These are phyloP conservation scores for Lepidotrigona ventralis DNA, from an alignment of 1,140 invertebrate species.

Conservation along the genomic window DNA sequence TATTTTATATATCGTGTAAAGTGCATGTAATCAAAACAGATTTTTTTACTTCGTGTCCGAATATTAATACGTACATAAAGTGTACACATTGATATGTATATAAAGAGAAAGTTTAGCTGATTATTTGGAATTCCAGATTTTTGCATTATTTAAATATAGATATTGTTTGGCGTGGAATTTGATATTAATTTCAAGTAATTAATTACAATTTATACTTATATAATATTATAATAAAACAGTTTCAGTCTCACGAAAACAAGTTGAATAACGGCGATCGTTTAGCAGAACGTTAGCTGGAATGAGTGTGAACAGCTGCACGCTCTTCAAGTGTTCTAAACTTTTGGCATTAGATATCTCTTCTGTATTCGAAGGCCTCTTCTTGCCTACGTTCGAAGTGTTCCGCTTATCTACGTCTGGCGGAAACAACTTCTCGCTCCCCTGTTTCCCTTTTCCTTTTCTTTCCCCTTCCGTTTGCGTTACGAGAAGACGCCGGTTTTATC, in stretches of 20 bases:
- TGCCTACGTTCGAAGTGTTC: slow-evolving; percentile 31
- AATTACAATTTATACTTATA: no score
- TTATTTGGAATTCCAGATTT: no score
- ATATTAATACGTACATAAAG: no score
- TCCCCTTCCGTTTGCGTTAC: not conserved
- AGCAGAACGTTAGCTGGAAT: not conserved
- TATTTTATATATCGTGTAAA: no score
- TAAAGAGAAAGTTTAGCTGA: no score
- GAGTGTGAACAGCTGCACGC: slow-evolving; percentile 55
- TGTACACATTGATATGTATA: no score
- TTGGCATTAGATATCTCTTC: slow-evolving; percentile 52
- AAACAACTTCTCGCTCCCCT: slow-evolving; percentile 44
- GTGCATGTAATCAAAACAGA: no score
- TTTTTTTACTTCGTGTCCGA: no score
- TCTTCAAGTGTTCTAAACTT: slow-evolving; percentile 45
- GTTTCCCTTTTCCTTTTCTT: not conserved
- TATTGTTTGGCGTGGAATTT: no score
- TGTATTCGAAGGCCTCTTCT: slow-evolving; percentile 32
- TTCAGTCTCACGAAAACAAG: not conserved
- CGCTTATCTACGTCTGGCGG: slow-evolving; percentile 52
- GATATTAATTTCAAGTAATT: not conserved
- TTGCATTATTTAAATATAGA: no score
- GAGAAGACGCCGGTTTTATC: not conserved
- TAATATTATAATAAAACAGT: no score
- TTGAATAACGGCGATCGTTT: slow-evolving; percentile 21